These are phyloP conservation scores for Sylvilagus floridanus DNA, from an alignment of 2,797 vertebrate species.

Conservation along the genomic window DNA sequence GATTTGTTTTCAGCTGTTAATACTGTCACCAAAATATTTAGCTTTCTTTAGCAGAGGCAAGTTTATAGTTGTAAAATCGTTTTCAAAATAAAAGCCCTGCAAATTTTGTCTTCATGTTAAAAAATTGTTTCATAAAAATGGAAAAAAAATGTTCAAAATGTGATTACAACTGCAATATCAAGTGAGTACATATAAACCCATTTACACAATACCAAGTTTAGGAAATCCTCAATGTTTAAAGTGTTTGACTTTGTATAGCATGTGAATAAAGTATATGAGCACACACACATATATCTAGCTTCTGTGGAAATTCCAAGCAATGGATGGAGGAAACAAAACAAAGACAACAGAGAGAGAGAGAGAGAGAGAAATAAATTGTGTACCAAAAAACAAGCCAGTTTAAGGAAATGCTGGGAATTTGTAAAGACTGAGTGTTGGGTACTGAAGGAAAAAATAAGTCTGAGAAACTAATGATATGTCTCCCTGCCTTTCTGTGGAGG, in stretches of 20 bases:
- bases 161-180: background rate
- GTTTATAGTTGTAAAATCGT: conserved; percentile 33
- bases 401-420: background rate
- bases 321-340: background rate
- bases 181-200: background rate
- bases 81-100: background rate
- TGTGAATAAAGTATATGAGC: background rate
- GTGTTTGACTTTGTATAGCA: background rate
- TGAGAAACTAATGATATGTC: background rate
- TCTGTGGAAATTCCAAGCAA: background rate
- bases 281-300: background rate
- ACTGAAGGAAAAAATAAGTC: background rate
- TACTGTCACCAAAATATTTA: background rate
- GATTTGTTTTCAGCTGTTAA: background rate
- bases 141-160: background rate
- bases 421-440: background rate
- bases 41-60: background rate
- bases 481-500: background rate
- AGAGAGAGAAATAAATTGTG: background rate
- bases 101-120: background rate
- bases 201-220: background rate
- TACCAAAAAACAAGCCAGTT: background rate
- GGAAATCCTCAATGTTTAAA: background rate
- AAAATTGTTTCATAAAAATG: background rate
- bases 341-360: background rate